Evolutionary conservation across 2,888 invertebrate genomes (phyloP), one percentile per base, ranked within the genome.

Genomic region (Eupelmus urozonus): DNA sequence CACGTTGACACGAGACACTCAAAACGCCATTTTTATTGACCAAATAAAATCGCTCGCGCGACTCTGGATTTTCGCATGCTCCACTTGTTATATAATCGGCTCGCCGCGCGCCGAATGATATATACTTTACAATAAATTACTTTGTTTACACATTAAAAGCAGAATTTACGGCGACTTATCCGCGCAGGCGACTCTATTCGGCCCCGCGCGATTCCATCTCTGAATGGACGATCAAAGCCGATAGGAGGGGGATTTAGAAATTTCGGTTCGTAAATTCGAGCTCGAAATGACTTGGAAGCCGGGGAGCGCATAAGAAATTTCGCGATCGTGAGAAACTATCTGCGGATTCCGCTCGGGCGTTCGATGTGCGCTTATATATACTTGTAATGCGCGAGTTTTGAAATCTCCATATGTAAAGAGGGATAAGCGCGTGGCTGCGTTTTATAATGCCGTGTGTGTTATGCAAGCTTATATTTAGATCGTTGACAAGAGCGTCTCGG

Each of bases 241-340:
- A 72, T 63, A 49, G 34, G 13, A 13, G 7, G 11, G 55, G n/a
- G 29, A 65, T 63, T 57, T 55, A 29, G 62, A 59, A 55, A 55
- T 76, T 76, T 76, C 20, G 57, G 53, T 9, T 57, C 9, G 49
- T 59, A 71, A 57, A 76, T 71, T 65, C 40, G 49, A 59, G 34
- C 27, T 45, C 11, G 40, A 57, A 70, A 63, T 45, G 34, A 49
- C 57, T 69, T 29, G 42, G 63, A n/a, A n/a, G n/a, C n/a, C n/a
- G 55, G 59, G n/a, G n/a, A n/a, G n/a, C n/a, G n/a, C n/a, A n/a
- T n/a, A n/a, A n/a, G n/a, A n/a, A n/a, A 42, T 72, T 65, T 66
- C 66, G 60, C 60, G 75, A 79, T 79, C 79, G 75, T 79, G 79
- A 79, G 75, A 79, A 79, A 79, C 72, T 79, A 79, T 72, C 67